Percentiles rank a stretch among this genome's conserved stretches.
phyloP scores from a whole-genome alignment of 2,797 vertebrate genomes.

The Poeciliopsis paucimaculata region DNA sequence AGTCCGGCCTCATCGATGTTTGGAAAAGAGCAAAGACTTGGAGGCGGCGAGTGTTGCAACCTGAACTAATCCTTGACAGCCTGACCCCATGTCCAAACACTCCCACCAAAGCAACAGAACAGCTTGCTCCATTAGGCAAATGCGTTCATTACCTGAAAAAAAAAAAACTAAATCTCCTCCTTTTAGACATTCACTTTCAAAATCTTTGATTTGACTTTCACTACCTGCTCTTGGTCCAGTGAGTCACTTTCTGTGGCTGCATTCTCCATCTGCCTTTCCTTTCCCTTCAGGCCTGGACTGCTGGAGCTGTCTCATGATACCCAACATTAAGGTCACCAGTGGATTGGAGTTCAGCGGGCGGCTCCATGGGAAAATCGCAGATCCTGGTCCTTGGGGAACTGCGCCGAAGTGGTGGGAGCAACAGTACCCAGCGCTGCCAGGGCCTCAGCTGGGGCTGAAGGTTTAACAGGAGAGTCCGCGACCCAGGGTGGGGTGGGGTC shows the following conservation, averaged over 20 bases:
- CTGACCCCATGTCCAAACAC: constrained; percentile 1
- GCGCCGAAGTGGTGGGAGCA: constrained; percentile 79
- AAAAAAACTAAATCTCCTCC: constrained; percentile 41
- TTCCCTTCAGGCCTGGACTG: constrained; percentile 48
- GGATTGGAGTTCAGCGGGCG: constrained; percentile 68
- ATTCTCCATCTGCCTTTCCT: constrained; percentile 70
- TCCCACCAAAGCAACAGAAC: constrained; percentile 11
- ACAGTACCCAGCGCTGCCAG: constrained; percentile 47
- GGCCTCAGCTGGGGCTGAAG: constrained; percentile 78
- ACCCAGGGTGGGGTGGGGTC: constrained; percentile 69
- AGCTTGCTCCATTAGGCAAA: constrained; percentile 21
- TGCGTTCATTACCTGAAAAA: constrained; percentile 18
- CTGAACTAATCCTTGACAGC: constrained; percentile 11
- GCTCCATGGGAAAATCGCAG: constrained; percentile 89
- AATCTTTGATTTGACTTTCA: constrained; percentile 56
- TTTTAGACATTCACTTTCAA: constrained; percentile 69
- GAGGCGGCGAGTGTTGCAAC: constrained; percentile 18
- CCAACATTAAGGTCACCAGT: constrained; percentile 70
- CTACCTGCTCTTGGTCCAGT: constrained; percentile 63
- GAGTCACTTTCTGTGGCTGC: constrained; percentile 77
- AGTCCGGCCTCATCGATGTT: constrained; percentile 23
- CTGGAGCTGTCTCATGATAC: constrained; percentile 59
- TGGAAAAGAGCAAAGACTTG: constrained; percentile 17
- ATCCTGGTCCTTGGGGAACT: constrained; percentile 96
- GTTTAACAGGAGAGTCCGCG: constrained; percentile 76